These are phyloP conservation scores for Chaetogeoica ovagalla DNA, from an alignment of 2,888 invertebrate genomes.

Conservation along the genomic window DNA sequence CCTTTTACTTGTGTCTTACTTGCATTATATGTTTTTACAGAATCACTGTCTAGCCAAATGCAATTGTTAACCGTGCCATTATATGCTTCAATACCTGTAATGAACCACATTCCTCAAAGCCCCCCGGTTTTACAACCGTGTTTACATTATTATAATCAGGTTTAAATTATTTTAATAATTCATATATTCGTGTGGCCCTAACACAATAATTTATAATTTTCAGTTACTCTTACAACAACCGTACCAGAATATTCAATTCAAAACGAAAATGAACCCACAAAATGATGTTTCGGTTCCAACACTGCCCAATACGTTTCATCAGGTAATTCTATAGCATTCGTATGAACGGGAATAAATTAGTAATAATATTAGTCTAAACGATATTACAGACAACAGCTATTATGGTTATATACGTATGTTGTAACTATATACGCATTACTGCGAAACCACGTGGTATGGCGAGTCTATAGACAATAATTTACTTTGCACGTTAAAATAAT, in stretches of 20 bases:
- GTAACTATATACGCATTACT: no score
- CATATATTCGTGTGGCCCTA: background rate
- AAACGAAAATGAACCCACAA: background rate
- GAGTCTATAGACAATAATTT: no score
- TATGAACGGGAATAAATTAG: background rate
- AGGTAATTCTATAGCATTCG: constrained; percentile 12
- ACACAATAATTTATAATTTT: background rate
- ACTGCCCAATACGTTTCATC: background rate
- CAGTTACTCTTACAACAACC: constrained; percentile 35
- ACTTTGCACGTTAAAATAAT: no score
- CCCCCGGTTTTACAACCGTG: constrained; percentile 16
- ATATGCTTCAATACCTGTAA: constrained; percentile 11
- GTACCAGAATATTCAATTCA: constrained; percentile 17
- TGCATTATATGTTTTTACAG: constrained; percentile 32
- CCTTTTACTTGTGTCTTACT: background rate
- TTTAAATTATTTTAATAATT: constrained; percentile 15
- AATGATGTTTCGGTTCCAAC: background rate
- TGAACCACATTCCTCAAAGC: constrained; percentile 17
- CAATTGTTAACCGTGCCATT: constrained; percentile 23
- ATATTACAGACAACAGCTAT: no score
- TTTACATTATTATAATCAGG: constrained; percentile 30
- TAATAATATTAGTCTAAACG: no score
- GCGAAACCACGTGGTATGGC: no score
- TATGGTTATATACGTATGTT: no score
- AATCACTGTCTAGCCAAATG: background rate